Evolutionary conservation across 2,888 invertebrate species (phyloP), one percentile per base, ranked within the genome.

Genomic region (Zootermopsis nevadensis): DNA sequence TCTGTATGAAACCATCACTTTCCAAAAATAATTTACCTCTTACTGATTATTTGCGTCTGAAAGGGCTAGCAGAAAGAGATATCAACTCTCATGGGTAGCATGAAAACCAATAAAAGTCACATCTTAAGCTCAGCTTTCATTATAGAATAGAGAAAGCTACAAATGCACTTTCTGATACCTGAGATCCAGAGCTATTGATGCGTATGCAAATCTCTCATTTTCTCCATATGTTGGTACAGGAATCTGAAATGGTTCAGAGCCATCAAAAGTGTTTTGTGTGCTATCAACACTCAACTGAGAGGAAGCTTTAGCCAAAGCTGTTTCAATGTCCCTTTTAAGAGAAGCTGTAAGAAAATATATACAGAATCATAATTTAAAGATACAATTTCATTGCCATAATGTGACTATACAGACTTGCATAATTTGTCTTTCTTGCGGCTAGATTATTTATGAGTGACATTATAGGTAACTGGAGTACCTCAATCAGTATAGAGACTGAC

Each of bases 121-220:
- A n/a, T n/a, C n/a, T n/a, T n/a, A n/a, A n/a, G 38, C 38, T 12
- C 2, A 8, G 2, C 15, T 42, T 8, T 42, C 38, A 42, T 42
- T 12, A 48, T 19, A 48, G 48, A 48, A 3, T 19, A 48, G 19
- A 19, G 48, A 48, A 3, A 48, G 48, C 48, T 19, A 48, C 48
- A 48, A 3, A 12, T 48, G 19, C 15, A 48, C 38, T n/a, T n/a
- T 12, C 48, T 19, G 48, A 48, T 48, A 89, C 89, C 87, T 89
- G 74, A 93, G 86, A 85, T 91, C 91, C 48, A 94, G 86, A 76
- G 90, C 91, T 55, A 89, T 88, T 0, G 93, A 93, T 0, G 93
- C 93, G 82, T 89, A 89, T 31, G 88, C 88, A 87, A 93, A 93
- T 77, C 89, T 86, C 1, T 88, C 86, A 87, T 93, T 93, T 84